Evolutionary conservation across 2,797 vertebrate species (phyloP).

Genomic region (Ctenosaura bakeri): DNA sequence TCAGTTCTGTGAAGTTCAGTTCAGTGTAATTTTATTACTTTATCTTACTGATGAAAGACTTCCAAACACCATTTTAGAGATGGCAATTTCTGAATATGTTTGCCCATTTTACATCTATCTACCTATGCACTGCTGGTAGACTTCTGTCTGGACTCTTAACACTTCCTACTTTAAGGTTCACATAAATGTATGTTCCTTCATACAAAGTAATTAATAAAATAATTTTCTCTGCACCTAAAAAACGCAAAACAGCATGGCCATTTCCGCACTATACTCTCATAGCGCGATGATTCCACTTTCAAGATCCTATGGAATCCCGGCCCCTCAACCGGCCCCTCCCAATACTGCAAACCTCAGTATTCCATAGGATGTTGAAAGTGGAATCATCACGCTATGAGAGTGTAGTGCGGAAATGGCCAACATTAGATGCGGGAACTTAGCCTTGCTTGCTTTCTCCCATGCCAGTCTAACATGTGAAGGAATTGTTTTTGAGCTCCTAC

Average conservation of each 20-base stretch:
- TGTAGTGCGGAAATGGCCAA: too few relatives aligned
- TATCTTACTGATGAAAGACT: background rate
- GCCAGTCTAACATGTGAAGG: background rate
- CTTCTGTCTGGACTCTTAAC: background rate
- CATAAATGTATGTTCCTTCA: background rate
- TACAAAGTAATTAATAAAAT: background rate
- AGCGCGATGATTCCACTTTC: too few relatives aligned
- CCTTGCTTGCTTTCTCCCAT: background rate
- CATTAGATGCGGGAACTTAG: too few relatives aligned
- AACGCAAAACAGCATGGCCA: too few relatives aligned
- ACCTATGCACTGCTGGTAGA: background rate
- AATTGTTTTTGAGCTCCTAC: too few relatives aligned
- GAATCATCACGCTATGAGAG: too few relatives aligned
- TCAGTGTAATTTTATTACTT: background rate
- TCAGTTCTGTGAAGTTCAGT: background rate
- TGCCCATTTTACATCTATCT: background rate
- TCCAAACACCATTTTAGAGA: background rate
- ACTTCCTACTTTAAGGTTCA: background rate
- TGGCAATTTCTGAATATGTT: background rate
- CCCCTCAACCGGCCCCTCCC: too few relatives aligned
- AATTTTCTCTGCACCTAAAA: background rate
- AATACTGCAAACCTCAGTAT: too few relatives aligned
- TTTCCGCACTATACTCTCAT: too few relatives aligned
- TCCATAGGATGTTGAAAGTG: too few relatives aligned
- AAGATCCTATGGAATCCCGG: too few relatives aligned